Base-by-base conservation (phyloP, 1,140 invertebrate genomes). In the Diprion similis region DNA sequence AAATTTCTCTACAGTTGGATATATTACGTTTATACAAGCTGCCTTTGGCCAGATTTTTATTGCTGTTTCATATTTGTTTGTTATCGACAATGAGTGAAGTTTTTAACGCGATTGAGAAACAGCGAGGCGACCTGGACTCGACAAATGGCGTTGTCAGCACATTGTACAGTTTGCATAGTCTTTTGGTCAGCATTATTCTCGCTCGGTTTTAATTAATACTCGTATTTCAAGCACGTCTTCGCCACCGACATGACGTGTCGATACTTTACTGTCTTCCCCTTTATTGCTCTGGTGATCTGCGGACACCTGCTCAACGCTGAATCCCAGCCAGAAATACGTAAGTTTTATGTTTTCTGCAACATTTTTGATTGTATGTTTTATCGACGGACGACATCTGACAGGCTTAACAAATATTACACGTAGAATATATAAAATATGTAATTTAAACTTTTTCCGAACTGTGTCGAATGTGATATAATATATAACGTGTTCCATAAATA, bases 281-380 rank as follows among this genome's bases (percentile, higher is more conserved):
- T 24, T 68, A 11, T 59, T 13, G 51, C 51, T 59, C 51, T 59
- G 51, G n/a, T 59, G 11, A 17, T 59, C 51, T 59, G 18, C 45
- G 0, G 37, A 18, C 13, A 8, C 10, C 18, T 51, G 18, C 45
- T 17, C 64, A 3, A 10, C 17, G 46, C 19, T 1, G 45, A 4
- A 13, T 46, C 69, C 1, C 19, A 68, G 8, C 68, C 72, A 17
- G 74, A 80, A 24, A 75, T 80, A 73, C 78, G 78, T 79, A 66
- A 80, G 79, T 79, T 18, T 37, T 2, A 37, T 37, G 24, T 37
- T 37, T 37, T 37, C 24, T 37, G 24, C 24, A 37, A 37, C 24
- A 37, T 6, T 37, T 37, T 37, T 37, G 24, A 37, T 37, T 6
- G 24, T 37, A 6, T 37, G 24, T 37, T 37, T 37, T 37, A 37